Base-by-base conservation (phyloP, 2,888 invertebrate species). In the Pteria penguin region DNA sequence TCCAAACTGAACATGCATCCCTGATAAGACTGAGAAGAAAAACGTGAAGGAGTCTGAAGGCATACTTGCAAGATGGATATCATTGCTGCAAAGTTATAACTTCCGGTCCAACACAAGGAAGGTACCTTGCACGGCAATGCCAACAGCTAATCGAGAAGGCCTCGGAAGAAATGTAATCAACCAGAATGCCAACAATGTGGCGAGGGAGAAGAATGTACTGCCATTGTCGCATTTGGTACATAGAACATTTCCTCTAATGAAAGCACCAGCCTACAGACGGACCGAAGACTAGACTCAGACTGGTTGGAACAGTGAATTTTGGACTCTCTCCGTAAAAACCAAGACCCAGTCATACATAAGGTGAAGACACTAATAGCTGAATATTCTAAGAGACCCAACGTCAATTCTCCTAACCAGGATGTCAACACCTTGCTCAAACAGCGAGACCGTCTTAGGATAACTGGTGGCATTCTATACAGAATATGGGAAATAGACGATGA, bases 1-100 rank as follows among this genome's bases (percentile, higher is more conserved):
- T 85, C 8, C 31, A 82, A 33, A 82, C 85, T 14, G 83, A 84
- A 60, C 82, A 85, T 70, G 62, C 74, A 2, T 78, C 82, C 5
- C 61, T 82, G 4, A 45, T 33, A 5, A 83, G 83, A 82, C 31
- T 84, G 84, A n/a, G 82, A 36, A 82, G 11, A 69, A 29, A 27
- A 76, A 58, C 11, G 79, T 45, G 18, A 79, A 81, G 32, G 57
- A 78, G 1, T 80, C 72, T 5, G 76, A 78, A 33, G 82, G 76
- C 29, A 36, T 70, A 26, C 62, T 74, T 31, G 78, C 78, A 4
- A 36, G 82, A 57, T 82, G 80, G 80, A 54, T 82, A 22, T 84
- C 91, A 3, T 66, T 85, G 0, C 31, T 72, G 27, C 60, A 45
- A 26, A 63, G 55, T 2, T 79, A 76, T 45, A 75, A 78, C 27